These are phyloP conservation scores for Galbula dea DNA, from an alignment of 2,113 vertebrate genomes.

Conservation along the genomic window DNA sequence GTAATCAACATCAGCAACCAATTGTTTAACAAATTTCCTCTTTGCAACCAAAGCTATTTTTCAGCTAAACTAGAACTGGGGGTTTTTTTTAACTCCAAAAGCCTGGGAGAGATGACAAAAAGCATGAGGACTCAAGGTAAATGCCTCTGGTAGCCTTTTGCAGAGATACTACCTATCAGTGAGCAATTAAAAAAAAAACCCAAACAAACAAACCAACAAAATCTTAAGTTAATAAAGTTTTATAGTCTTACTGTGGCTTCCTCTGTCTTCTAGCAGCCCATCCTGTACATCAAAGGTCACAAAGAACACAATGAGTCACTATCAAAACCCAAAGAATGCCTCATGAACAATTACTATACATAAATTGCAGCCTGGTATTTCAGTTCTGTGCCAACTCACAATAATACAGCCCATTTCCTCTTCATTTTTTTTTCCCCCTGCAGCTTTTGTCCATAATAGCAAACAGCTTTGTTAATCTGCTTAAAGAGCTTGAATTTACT, in stretches of 20 bases:
- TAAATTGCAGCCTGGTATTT: slow-evolving; percentile 63
- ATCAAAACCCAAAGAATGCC: slow-evolving; percentile 62
- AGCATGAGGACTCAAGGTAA: not conserved
- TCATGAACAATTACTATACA: slow-evolving; percentile 66
- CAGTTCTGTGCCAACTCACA: slow-evolving; percentile 56
- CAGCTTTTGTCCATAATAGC: slow-evolving; percentile 65
- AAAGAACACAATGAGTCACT: slow-evolving; percentile 70
- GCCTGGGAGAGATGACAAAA: not conserved
- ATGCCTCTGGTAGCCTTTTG: not conserved
- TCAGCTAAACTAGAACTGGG: not conserved
- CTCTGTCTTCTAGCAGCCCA: slow-evolving; percentile 65
- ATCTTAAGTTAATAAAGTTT: slow-evolving; percentile 63
- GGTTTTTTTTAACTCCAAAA: slow-evolving; percentile 6
- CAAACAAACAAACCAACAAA: slow-evolving; percentile 27
- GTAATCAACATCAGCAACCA: slow-evolving; percentile 40
- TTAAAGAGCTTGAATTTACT: slow-evolving; percentile 26
- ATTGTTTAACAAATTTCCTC: slow-evolving; percentile 56
- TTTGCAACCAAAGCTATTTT: slow-evolving; percentile 49
- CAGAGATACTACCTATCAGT: not conserved
- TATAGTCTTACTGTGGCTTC: slow-evolving; percentile 59
- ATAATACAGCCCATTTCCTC: slow-evolving; percentile 61
- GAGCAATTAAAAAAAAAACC: not conserved
- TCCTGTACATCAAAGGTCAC: slow-evolving; percentile 69
- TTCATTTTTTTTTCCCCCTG: slow-evolving; percentile 23
- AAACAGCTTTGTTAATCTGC: slow-evolving; percentile 69